Conservation (phyloP, 2,113 vertebrate species). For the Merops nubicus region DNA sequence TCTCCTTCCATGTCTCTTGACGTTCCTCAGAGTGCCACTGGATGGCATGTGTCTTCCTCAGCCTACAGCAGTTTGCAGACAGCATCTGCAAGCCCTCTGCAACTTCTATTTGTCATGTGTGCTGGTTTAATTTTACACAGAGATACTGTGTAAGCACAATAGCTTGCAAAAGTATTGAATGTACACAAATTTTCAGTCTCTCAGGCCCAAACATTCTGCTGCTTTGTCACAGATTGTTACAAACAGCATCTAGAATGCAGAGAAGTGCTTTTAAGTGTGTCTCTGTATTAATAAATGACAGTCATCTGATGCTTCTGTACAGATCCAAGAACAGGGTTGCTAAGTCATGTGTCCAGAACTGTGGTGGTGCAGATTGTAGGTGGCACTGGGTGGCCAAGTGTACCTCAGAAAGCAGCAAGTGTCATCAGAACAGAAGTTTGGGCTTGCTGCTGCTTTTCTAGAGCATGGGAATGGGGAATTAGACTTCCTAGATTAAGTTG, state of each 20-base stretch:
- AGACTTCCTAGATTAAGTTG: not conserved
- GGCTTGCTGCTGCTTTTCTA: not conserved
- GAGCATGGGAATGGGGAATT: not conserved
- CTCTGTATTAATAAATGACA: not conserved
- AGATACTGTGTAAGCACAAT: not conserved
- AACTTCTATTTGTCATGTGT: not conserved
- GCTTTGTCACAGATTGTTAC: not conserved
- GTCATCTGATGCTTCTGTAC: not conserved
- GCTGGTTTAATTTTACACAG: not conserved
- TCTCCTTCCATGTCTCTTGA: not conserved
- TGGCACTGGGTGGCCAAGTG: not conserved
- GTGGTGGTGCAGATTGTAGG: not conserved
- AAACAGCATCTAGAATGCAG: not conserved
- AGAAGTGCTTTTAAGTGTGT: not conserved
- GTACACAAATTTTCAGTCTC: not conserved
- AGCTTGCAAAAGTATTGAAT: not conserved
- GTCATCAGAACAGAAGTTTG: not conserved
- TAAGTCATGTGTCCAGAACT: not conserved
- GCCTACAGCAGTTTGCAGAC: not conserved
- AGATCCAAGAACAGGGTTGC: not conserved
- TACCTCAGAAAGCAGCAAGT: not conserved
- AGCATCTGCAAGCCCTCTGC: not conserved
- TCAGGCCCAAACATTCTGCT: not conserved
- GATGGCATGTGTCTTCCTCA: constrained; percentile 28
- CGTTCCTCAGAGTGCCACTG: constrained; percentile 27